Evolutionary conservation across 1,140 invertebrate genomes (phyloP).

Genomic region (Tachypleus tridentatus): DNA sequence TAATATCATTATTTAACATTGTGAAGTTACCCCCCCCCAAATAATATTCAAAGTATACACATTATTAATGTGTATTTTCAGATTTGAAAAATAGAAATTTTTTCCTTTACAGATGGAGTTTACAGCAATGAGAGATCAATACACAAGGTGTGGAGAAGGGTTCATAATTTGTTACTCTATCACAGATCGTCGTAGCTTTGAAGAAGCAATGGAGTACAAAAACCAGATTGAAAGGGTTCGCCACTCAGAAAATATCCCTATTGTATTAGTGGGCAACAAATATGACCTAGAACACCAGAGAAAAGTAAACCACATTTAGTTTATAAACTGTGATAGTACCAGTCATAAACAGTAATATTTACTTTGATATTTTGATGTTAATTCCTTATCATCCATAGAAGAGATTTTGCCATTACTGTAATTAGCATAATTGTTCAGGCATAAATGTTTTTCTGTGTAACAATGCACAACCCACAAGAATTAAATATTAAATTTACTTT

Average conservation of each 20-base stretch:
- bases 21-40: too few relatives aligned
- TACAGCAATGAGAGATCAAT: slow-evolving; percentile 98
- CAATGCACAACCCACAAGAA: too few relatives aligned
- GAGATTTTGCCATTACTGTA: too few relatives aligned
- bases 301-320: slow-evolving; percentile 45
- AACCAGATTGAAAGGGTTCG: slow-evolving; percentile 97
- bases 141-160: slow-evolving; percentile 99
- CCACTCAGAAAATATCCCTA: slow-evolving; percentile 86
- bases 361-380: background rate
- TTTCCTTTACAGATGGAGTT: slow-evolving; percentile 71
- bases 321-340: background rate
- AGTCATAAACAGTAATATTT: background rate
- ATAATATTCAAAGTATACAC: too few relatives aligned
- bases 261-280: slow-evolving; percentile 89
- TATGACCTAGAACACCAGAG: slow-evolving; percentile 90
- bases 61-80: too few relatives aligned
- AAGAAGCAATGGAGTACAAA: slow-evolving; percentile 98
- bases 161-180: slow-evolving; percentile 97
- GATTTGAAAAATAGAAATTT: background rate
- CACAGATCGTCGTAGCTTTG: slow-evolving; percentile 82
- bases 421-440: too few relatives aligned
- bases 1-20: too few relatives aligned
- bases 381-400: too few relatives aligned
- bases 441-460: too few relatives aligned
- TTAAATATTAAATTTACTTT: too few relatives aligned